Percentiles rank a stretch among this genome's conserved stretches.
Evolutionary conservation across 2,797 vertebrate species (phyloP).

Genomic region (Chloroceryle amazona): DNA sequence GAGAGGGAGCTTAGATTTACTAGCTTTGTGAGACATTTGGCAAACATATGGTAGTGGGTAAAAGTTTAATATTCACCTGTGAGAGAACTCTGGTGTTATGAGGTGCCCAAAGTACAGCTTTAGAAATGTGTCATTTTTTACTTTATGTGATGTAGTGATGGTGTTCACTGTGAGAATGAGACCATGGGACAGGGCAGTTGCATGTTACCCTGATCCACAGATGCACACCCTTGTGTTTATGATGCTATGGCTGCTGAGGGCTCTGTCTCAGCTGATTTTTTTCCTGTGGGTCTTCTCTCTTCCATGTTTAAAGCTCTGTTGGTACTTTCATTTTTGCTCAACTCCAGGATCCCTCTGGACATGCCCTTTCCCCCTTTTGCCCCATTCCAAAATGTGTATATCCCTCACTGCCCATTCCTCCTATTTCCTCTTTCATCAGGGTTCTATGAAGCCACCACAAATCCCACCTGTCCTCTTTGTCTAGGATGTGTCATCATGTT

Average conservation of each 20-base stretch:
- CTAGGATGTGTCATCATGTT: neutral
- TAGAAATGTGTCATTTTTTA: neutral
- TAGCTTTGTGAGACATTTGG: neutral
- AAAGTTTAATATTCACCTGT: accelerated
- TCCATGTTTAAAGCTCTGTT: neutral
- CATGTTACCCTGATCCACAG: neutral
- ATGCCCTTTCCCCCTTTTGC: neutral
- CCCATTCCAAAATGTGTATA: accelerated
- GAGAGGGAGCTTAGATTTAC: neutral
- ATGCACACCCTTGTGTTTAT: neutral
- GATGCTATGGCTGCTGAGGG: neutral
- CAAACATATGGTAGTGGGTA: neutral
- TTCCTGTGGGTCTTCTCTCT: neutral
- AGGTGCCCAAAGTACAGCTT: neutral
- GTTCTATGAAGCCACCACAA: neutral
- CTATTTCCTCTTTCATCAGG: neutral
- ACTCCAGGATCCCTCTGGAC: neutral
- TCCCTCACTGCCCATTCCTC: neutral
- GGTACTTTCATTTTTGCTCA: neutral
- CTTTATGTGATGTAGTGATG: neutral
- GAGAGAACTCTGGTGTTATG: neutral
- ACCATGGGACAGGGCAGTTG: neutral
- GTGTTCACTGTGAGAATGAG: neutral
- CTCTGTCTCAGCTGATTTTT: neutral
- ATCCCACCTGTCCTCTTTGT: neutral